Evolutionary conservation across 2,113 vertebrate genomes (phyloP).

Genomic region (Porphyrio hochstetteri): DNA sequence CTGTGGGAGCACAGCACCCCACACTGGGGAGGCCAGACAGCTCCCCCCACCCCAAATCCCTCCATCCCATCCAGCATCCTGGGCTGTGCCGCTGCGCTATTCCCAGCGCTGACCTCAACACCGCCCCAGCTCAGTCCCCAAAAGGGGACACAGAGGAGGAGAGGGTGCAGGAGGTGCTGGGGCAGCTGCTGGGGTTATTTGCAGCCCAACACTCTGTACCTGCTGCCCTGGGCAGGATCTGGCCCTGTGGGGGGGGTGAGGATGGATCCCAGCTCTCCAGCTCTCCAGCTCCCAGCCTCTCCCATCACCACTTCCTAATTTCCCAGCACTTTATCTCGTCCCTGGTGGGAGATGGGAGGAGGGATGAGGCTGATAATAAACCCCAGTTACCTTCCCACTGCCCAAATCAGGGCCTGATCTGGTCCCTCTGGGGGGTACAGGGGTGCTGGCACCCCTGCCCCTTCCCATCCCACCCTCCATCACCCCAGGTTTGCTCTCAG

Average conservation of each 20-base stretch:
- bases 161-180: fast-evolving
- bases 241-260: fast-evolving
- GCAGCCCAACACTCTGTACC: background rate
- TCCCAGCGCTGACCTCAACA: background rate
- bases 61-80: no score
- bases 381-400: background rate
- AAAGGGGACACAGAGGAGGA: background rate
- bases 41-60: no score
- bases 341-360: background rate
- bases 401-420: fast-evolving
- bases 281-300: background rate
- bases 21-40: fast-evolving
- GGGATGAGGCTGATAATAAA: background rate
- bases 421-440: fast-evolving
- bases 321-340: background rate
- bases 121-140: fast-evolving
- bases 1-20: background rate
- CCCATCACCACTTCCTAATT: background rate
- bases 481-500: fast-evolving
- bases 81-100: background rate
- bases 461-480: background rate
- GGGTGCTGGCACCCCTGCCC: background rate
- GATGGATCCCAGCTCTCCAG: background rate
- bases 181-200: background rate
- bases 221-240: background rate